Base-by-base conservation (phyloP, 2,113 vertebrate species). In the Macaca nemestrina region DNA sequence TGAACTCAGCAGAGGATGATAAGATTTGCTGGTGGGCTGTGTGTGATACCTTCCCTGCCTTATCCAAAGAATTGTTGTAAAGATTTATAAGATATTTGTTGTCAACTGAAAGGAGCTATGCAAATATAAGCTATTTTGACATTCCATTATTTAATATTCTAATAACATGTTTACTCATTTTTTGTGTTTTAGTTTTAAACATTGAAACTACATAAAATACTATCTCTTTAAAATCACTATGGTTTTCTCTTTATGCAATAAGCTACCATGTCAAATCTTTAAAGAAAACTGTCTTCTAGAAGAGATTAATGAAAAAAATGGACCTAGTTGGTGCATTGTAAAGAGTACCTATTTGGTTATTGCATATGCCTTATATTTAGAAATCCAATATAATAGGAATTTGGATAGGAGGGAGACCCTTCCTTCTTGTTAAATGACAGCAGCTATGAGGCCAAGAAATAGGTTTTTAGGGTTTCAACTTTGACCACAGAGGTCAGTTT, bases 281-380 rank as follows among this genome's bases (percentile, higher is more conserved):
- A 85, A 91, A 93, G 64, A 87, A 94, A 73, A 50, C 17, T 72
- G 2, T 80, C 93, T 97, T 90, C 38, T 48, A 80, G 55, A 57
- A 88, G 8, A 9, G 6, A 22, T 92, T 93, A 83, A 64, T 25
- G 30, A 78, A 43, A 82, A 81, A 82, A 86, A 35, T 17, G 3
- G 5, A 38, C 3, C 18, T 70, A 35, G 5, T 8, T 25, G 22
- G 78, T 16, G 48, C 50, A 61, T 90, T 79, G 72, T 23, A n/a
- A 84, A 80, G 89, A 91, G 11, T 73, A 45, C 0, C 16, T 61
- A 94, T 79, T 90, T 75, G 16, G n/a, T 70, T 83, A 22, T 6
- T 59, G 45, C 45, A 45, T 23, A 59, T 40, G 45, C 52, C 81
- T 90, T 90, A 38, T 45, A 50, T 87, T 61, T 79, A 72, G 59